A percentile compares a stretch with the other conserved stretches of the same genome.
phyloP scores from a whole-genome alignment of 1,140 invertebrate species.

The Stenopsyche tienmushanensis region DNA sequence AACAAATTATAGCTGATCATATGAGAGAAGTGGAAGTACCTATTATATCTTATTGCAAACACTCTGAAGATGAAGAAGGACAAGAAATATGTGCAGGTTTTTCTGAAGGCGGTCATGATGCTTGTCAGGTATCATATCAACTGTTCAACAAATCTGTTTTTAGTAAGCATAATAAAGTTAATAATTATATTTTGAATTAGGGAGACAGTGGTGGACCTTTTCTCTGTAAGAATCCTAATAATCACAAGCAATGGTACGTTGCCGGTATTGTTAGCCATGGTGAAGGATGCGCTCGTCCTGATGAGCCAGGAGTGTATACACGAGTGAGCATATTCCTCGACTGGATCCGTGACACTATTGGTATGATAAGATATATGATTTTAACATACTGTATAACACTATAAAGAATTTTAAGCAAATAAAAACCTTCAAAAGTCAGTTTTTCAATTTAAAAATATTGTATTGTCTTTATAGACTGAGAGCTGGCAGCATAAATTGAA shows the following conservation, averaged over 20 bases:
- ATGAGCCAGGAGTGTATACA: conserved; percentile 82
- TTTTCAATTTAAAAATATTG: no score
- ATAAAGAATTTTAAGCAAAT: no score
- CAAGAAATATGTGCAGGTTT: conserved; percentile 76
- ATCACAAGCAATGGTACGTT: conserved; percentile 67
- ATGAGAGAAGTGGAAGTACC: conserved; percentile 71
- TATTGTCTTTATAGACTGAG: no score
- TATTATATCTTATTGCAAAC: conserved; percentile 60
- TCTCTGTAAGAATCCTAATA: conserved; percentile 66
- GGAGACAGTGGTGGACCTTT: conserved; percentile 80
- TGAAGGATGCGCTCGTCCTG: conserved; percentile 72
- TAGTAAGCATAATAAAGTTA: neutral
- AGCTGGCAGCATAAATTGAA: no score
- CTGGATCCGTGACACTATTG: conserved; percentile 68
- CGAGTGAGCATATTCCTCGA: conserved; percentile 68
- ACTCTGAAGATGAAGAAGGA: conserved; percentile 59
- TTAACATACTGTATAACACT: neutral
- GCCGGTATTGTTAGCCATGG: conserved; percentile 81
- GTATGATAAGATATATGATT: conserved; percentile 43
- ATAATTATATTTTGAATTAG: conserved; percentile 43
- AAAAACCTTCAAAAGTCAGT: no score
- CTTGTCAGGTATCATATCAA: conserved; percentile 62
- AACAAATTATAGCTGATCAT: conserved; percentile 59
- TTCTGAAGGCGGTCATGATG: conserved; percentile 71
- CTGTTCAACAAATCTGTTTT: neutral